Percentiles rank a stretch among this genome's conserved stretches.
phyloP scores from a whole-genome alignment of 2,113 vertebrate genomes.

The Platysternon megacephalum region DNA sequence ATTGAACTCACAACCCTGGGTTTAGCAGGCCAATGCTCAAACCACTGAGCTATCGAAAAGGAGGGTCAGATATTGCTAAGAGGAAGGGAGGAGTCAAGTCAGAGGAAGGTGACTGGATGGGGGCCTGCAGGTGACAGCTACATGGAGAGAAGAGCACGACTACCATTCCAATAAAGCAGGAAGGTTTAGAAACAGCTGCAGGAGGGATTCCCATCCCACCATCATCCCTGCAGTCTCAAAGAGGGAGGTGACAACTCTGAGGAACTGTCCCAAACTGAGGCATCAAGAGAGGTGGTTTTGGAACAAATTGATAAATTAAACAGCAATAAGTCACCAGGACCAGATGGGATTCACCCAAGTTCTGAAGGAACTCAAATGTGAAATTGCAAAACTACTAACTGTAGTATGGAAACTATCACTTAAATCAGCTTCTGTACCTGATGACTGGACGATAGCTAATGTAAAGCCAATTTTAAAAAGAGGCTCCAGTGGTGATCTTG shows the following conservation, averaged over 20 bases:
- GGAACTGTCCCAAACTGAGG: background rate
- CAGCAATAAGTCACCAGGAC: background rate
- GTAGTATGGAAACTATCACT: background rate
- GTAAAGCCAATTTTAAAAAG: background rate
- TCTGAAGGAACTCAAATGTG: background rate
- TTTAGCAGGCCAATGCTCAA: too few species aligned
- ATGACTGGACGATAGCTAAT: background rate
- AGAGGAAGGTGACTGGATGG: background rate
- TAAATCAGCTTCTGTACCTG: background rate
- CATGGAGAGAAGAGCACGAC: background rate
- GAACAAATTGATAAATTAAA: background rate
- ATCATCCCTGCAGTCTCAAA: background rate
- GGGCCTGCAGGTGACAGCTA: background rate
- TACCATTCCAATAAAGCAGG: background rate
- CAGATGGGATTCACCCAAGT: background rate
- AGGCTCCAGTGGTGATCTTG: background rate
- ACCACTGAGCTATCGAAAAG: too few species aligned
- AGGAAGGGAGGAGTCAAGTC: background rate
- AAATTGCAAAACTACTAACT: background rate
- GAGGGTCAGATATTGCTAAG: background rate
- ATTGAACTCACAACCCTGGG: too few species aligned
- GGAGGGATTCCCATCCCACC: background rate
- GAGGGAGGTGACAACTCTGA: background rate
- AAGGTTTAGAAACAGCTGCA: background rate
- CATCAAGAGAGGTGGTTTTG: background rate